Conservation (phyloP, 2,888 invertebrate species). For the Drosophila subquinaria region DNA sequence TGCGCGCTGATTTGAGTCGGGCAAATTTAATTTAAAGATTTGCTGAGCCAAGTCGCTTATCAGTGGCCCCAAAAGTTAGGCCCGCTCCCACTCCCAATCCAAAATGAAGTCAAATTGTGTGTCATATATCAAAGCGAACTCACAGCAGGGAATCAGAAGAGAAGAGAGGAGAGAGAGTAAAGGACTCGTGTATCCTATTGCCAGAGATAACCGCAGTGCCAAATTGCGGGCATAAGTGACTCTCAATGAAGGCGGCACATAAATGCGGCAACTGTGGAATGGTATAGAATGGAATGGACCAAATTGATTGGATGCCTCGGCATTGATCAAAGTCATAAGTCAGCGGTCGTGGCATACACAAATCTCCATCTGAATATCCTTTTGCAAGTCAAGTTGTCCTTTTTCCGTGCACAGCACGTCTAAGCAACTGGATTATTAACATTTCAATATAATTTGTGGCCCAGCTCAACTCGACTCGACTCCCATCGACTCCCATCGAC, state of each 20-base stretch:
- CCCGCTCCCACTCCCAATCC: background rate
- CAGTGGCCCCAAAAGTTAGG: conserved; percentile 20
- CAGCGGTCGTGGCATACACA: conserved; percentile 69
- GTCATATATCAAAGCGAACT: conserved; percentile 56
- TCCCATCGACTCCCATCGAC: background rate
- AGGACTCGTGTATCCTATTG: conserved; percentile 23
- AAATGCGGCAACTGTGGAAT: conserved; percentile 62
- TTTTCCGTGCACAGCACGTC: conserved; percentile 68
- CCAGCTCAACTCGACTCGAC: conserved; percentile 7
- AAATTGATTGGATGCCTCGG: conserved; percentile 65
- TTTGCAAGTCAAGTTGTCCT: conserved; percentile 72
- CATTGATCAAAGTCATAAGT: conserved; percentile 82
- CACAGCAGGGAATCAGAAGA: background rate
- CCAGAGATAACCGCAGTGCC: conserved; percentile 71
- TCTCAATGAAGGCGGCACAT: conserved; percentile 56
- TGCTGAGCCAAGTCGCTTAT: conserved; percentile 52
- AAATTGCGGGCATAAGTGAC: conserved; percentile 80
- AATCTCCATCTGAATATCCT: conserved; percentile 82
- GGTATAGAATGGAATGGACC: conserved; percentile 29
- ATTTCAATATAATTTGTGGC: conserved; percentile 80
- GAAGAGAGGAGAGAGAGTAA: background rate
- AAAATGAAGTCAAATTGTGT: conserved; percentile 37
- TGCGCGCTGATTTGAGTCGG: conserved; percentile 71
- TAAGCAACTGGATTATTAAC: conserved; percentile 82
- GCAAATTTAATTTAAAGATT: conserved; percentile 77